phyloP scores from a whole-genome alignment of 2,797 vertebrate species.

The Typhlichthys eigenmanni region DNA sequence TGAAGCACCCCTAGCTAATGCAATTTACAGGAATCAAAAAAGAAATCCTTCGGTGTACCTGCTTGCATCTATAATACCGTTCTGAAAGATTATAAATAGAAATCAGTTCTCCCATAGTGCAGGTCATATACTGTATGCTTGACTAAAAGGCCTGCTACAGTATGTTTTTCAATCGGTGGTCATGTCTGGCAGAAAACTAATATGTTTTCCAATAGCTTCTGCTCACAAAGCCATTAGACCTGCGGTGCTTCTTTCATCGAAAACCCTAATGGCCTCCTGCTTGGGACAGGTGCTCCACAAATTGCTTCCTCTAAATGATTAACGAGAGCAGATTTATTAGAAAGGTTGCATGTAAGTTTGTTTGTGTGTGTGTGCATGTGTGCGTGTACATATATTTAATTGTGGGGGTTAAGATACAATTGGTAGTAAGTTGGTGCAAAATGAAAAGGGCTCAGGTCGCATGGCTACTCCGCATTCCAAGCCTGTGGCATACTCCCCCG shows the following conservation, averaged over 20 bases:
- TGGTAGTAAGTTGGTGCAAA: not conserved
- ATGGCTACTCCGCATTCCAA: conserved; percentile 21
- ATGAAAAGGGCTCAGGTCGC: not conserved
- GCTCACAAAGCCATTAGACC: conserved; percentile 70
- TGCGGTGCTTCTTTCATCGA: conserved; percentile 64
- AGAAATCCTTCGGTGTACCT: conserved; percentile 11
- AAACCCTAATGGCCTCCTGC: conserved; percentile 73
- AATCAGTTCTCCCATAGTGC: conserved; percentile 2
- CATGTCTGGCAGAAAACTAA: conserved; percentile 64
- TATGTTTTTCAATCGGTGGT: conserved; percentile 39
- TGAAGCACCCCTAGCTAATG: not conserved
- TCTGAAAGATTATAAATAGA: conserved; percentile 22
- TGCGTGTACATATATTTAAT: conserved; percentile 8
- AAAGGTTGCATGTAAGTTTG: conserved; percentile 29
- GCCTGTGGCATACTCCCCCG: not conserved
- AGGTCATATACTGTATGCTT: conserved; percentile 8
- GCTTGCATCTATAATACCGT: not conserved
- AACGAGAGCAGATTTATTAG: conserved; percentile 72
- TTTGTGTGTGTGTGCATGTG: conserved; percentile 17
- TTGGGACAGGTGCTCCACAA: conserved; percentile 78
- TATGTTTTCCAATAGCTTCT: conserved; percentile 74
- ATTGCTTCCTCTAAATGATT: conserved; percentile 82
- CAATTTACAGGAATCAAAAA: conserved; percentile 3
- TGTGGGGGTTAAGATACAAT: conserved; percentile 4
- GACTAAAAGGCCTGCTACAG: conserved; percentile 26